These are phyloP conservation scores for Apteryx mantelli DNA, from an alignment of 2,113 vertebrate species.

Conservation along the genomic window DNA sequence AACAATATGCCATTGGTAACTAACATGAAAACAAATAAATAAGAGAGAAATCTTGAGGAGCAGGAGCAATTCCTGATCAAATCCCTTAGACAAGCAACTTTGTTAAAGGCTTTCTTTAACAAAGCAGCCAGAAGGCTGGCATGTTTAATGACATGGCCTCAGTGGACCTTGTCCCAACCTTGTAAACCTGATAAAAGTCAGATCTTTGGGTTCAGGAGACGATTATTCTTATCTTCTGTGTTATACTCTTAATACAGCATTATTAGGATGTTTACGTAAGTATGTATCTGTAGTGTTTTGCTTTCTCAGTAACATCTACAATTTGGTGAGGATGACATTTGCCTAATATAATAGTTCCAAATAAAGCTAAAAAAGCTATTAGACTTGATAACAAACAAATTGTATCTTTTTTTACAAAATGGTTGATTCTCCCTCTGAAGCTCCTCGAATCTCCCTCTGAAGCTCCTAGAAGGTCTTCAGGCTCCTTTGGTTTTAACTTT, in stretches of 20 bases:
- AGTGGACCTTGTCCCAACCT: background rate
- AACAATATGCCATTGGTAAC: background rate
- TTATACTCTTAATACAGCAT: background rate
- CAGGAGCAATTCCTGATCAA: background rate
- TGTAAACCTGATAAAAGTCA: background rate
- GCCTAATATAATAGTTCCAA: background rate
- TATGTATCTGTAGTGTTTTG: background rate
- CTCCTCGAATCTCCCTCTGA: background rate
- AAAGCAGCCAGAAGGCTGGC: background rate
- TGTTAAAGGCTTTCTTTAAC: background rate
- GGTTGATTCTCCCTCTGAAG: background rate
- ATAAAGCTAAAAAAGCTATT: background rate
- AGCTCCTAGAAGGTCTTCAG: background rate
- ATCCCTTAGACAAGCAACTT: background rate
- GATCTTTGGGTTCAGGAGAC: background rate
- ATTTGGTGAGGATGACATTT: background rate
- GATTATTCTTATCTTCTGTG: background rate
- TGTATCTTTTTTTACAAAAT: background rate
- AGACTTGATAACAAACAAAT: background rate
- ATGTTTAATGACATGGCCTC: background rate
- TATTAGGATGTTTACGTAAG: background rate
- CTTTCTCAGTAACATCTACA: background rate
- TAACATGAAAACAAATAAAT: background rate
- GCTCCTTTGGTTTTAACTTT: background rate
- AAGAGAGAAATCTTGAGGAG: background rate